Evolutionary conservation across 2,797 vertebrate genomes (phyloP).

Genomic region (Anniella stebbinsi): DNA sequence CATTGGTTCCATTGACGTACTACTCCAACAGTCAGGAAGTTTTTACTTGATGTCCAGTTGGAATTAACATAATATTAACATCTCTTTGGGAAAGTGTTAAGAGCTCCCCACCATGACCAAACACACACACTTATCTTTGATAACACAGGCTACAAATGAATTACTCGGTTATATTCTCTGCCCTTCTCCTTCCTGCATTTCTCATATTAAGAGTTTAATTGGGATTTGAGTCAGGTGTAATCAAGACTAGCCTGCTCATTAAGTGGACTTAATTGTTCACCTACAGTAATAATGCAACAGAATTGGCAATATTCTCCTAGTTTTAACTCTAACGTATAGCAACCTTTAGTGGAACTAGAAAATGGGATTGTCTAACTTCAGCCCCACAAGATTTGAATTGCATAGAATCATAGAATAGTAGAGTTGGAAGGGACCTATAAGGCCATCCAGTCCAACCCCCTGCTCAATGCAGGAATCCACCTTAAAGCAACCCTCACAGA

Average conservation of each 20-base stretch:
- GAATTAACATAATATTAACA: slow-evolving; percentile 36
- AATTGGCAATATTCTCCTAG: neutral
- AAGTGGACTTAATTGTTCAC: slow-evolving; percentile 28
- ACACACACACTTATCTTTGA: neutral
- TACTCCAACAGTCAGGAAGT: no score
- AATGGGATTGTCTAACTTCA: neutral
- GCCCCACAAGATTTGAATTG: neutral
- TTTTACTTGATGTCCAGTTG: no score
- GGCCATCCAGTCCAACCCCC: no score
- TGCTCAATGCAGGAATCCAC: no score
- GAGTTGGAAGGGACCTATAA: no score
- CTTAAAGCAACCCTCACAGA: no score
- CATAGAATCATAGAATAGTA: no score
- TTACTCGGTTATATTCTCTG: neutral
- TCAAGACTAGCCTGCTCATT: slow-evolving; percentile 20
- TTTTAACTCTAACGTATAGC: slow-evolving; percentile 16
- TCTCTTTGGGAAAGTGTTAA: slow-evolving; percentile 47
- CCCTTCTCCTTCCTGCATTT: slow-evolving; percentile 15
- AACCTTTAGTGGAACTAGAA: neutral
- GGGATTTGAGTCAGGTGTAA: neutral
- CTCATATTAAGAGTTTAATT: slow-evolving; percentile 32
- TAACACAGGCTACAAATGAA: slow-evolving; percentile 41
- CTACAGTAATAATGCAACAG: neutral
- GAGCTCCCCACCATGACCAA: slow-evolving; percentile 22
- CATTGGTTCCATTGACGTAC: no score